Base-by-base conservation (phyloP, 1,140 invertebrate species). In the Ganaspis sp. region DNA sequence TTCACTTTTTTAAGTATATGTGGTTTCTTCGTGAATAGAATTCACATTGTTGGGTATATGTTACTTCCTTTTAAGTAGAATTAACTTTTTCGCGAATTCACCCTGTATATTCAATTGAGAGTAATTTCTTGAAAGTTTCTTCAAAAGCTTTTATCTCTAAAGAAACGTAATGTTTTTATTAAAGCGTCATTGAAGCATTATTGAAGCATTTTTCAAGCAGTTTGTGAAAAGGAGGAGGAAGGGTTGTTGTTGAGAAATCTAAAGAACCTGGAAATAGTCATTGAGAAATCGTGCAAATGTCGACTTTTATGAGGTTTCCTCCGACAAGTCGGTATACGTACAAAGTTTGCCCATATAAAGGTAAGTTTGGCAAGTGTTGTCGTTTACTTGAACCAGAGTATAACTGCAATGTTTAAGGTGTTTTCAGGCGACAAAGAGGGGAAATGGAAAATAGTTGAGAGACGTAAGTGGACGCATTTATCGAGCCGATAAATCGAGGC, bases 381-480 rank as follows among this genome's bases (percentile, higher is more conserved):
- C 21, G 21, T 29, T 23, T 4, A 29, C 11, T 29, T 26, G 54
- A 23, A 26, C 21, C 54, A 64, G 54, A 23, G 21, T 26, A 5
- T 26, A 11, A 23, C 54, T 26, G 23, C 54, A 12, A 29, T 64
- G 21, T 26, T 64, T 64, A 64, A n/a, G 40, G 71, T 70, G n/a
- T 49, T 49, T 73, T 76, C 70, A 49, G 23, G 45, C 49, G 23
- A 17, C 49, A 11, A 29, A 42, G 75, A 72, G 34, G 37, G 11
- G 71, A 74, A 69, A 69, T 40, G 73, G 42, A 74, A 69, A 42
- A 34, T 72, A 72, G 23, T 29, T 72, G 70, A 29, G 45, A 19
- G 37, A 72, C 45, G 29, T 74, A 74, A 64, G 34, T 69, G 58
- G 54, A 26, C 54, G 54, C 54, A 26, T 58, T 58, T 58, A 58